Base-by-base conservation (phyloP, 2,797 vertebrate species). In the Bryconaethiops microstoma region DNA sequence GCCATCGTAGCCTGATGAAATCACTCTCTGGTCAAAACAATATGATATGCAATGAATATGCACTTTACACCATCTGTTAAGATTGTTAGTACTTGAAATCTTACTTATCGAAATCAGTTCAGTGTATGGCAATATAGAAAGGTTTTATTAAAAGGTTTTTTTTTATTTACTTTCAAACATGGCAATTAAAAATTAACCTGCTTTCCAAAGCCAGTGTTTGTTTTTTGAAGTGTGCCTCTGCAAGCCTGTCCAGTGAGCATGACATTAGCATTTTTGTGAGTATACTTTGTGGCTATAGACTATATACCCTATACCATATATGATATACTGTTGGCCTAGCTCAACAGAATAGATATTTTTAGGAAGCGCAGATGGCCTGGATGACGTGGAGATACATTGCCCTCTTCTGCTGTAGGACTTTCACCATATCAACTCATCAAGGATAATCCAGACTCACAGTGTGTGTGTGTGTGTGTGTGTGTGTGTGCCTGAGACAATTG, bases 391-490 rank as follows among this genome's bases (percentile, higher is more conserved):
- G 48, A 23, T 75, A 35, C 17, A 50, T 17, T 69, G 42, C 55
- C 21, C 39, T 25, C n/a, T 65, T 62, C 63, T 75, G 8, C 52
- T 42, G 60, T 10, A 45, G 70, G 39, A 83, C 82, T 74, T 86
- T 77, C 73, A 84, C 55, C 78, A 74, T 45, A 74, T 52, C 63
- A 62, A 45, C 25, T 54, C 9, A 54, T 50, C 50, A 29, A 57
- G 54, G 39, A 54, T 54, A 69, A 69, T 35, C n/a, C n/a, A 67
- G 57, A 79, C 23, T 80, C 23, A 23, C 39, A 52, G n/a, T 19
- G 25, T 48, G 52, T 6, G 25, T 48, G 52, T 6, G n/a, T 6
- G n/a, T 19, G 25, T 48, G 52, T 6, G 25, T 48, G 52, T 6
- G n/a, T 19, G 25, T 48, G 52, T 6, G 59, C 64, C 60, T 71